Conservation (phyloP, 37 sponge, comb jelly and placozoan genomes). For the Oscarella lobularis region DNA sequence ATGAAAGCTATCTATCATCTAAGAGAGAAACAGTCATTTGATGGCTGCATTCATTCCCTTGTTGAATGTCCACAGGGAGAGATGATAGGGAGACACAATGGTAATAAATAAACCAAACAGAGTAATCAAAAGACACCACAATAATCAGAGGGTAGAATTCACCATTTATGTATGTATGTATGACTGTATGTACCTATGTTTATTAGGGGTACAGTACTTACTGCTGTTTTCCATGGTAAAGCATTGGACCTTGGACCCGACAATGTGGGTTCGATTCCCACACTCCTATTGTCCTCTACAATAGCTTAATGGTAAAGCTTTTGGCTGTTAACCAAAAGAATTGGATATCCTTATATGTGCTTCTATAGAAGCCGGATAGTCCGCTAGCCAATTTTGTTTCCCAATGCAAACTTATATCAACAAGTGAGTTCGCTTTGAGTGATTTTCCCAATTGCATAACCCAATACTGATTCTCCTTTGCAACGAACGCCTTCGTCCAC, state of each 20-base stretch:
- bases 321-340: too few species aligned
- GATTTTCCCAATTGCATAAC: conserved; percentile 17
- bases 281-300: too few species aligned
- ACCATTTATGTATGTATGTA: not conserved
- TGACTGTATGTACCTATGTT: not conserved
- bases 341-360: conserved; percentile 26
- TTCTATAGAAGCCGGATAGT: conserved; percentile 69
- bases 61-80: not conserved
- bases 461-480: conserved; percentile 35
- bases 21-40: too few species aligned
- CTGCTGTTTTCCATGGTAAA: conserved; percentile 25
- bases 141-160: too few species aligned
- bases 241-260: too few species aligned
- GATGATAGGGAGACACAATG: not conserved
- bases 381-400: conserved; percentile 24
- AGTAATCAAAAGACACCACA: too few species aligned
- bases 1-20: too few species aligned
- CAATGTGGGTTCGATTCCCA: too few species aligned
- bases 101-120: not conserved
- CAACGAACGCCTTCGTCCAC: not conserved
- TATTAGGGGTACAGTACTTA: not conserved
- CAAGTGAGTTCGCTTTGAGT: not conserved
- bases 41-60: not conserved
- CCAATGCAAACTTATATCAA: conserved; percentile 37
- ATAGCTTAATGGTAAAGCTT: too few species aligned